Percentiles rank a stretch among this genome's conserved stretches.
These are phyloP conservation scores for Himalopsyche anomala DNA, from an alignment of 2,888 invertebrate species.

Conservation along the genomic window DNA sequence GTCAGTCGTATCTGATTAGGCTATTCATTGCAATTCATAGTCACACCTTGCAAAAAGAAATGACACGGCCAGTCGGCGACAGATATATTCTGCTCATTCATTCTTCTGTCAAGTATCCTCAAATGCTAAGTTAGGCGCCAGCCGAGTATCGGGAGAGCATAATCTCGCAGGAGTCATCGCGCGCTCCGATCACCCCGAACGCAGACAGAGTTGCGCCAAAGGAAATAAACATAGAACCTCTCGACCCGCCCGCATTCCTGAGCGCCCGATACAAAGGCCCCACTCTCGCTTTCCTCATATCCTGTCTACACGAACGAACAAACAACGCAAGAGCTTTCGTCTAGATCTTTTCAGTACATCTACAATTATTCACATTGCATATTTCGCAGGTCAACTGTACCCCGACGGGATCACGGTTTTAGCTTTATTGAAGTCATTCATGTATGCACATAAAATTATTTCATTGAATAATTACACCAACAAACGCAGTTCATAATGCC, in stretches of 20 bases:
- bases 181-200: conserved; percentile 53
- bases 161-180: conserved; percentile 54
- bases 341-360: conserved; percentile 42
- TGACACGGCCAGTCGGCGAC: conserved; percentile 1
- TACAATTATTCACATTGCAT: conserved; percentile 49
- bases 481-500: not conserved
- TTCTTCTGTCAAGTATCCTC: conserved; percentile 46
- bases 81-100: not conserved
- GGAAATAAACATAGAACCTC: conserved; percentile 49
- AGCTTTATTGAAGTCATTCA: conserved; percentile 57
- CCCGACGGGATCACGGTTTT: conserved; percentile 57
- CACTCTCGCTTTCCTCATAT: conserved; percentile 56
- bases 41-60: conserved; percentile 8
- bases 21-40: conserved; percentile 23
- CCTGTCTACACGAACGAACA: conserved; percentile 44
- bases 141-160: conserved; percentile 50
- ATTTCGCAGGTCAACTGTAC: conserved; percentile 61
- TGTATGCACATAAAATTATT: conserved; percentile 56
- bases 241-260: conserved; percentile 59
- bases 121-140: conserved; percentile 49
- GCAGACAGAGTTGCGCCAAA: conserved; percentile 56
- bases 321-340: conserved; percentile 53
- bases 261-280: conserved; percentile 54
- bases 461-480: conserved; percentile 52
- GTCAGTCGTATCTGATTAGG: conserved; percentile 11